Percentiles rank a stretch among this genome's conserved stretches.
Conservation (phyloP, 2,888 invertebrate species). For the Polyommatus icarus region DNA sequence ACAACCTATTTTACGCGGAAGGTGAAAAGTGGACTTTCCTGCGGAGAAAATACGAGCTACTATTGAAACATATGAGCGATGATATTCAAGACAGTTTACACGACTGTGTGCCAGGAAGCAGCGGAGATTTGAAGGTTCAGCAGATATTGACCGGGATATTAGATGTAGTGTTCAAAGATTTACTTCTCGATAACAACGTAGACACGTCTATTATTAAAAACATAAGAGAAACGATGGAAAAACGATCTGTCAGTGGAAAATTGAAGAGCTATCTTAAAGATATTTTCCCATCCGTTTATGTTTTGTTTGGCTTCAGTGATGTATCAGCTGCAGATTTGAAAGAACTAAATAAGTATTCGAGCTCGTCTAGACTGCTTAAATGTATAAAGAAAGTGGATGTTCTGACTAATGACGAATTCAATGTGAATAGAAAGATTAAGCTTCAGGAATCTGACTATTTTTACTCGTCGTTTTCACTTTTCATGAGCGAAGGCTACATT, state of each 20-base stretch:
- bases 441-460: conserved; percentile 52
- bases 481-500: conserved; percentile 68
- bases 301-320: conserved; percentile 56
- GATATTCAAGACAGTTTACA: conserved; percentile 64
- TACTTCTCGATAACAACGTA: conserved; percentile 60
- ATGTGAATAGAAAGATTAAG: conserved; percentile 49
- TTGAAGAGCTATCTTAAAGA: conserved; percentile 67
- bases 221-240: conserved; percentile 56
- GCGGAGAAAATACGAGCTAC: conserved; percentile 60
- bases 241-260: conserved; percentile 54
- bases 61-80: conserved; percentile 58
- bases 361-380: conserved; percentile 55
- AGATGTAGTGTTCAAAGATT: conserved; percentile 70
- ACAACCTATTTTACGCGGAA: conserved; percentile 76
- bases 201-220: conserved; percentile 55
- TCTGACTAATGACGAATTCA: conserved; percentile 53
- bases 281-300: conserved; percentile 68
- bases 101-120: conserved; percentile 75
- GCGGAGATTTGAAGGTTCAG: conserved; percentile 74
- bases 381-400: conserved; percentile 55
- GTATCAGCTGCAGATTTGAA: conserved; percentile 53
- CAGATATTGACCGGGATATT: conserved; percentile 71
- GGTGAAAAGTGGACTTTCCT: conserved; percentile 73
- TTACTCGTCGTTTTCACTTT: conserved; percentile 57
- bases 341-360: conserved; percentile 49